These are phyloP conservation scores for Micromussa lordhowensis DNA, from an alignment of 92 coral and sea anemone genomes.

Conservation along the genomic window DNA sequence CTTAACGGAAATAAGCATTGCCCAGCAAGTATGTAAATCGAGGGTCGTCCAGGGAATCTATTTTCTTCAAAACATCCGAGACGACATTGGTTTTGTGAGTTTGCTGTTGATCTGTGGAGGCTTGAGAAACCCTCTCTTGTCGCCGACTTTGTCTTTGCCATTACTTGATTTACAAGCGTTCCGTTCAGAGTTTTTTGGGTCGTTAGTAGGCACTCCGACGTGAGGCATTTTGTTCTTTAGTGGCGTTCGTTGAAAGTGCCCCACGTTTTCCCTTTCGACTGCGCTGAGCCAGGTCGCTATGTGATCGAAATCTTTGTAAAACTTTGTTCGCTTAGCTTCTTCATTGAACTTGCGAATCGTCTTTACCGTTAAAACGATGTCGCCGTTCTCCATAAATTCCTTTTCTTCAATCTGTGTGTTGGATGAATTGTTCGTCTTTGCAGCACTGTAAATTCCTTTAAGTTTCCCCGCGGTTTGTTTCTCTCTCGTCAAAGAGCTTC, in stretches of 20 bases:
- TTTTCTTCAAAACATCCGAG: constrained; percentile 19
- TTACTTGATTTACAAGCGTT: neutral
- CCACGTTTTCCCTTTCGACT: constrained; percentile 30
- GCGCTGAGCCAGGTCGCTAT: constrained; percentile 41
- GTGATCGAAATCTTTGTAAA: constrained; percentile 11
- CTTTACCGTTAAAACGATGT: neutral
- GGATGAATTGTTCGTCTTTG: neutral
- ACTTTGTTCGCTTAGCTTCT: neutral
- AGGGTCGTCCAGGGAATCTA: constrained; percentile 53
- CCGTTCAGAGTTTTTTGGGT: neutral
- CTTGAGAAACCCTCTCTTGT: constrained; percentile 32
- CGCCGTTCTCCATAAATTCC: constrained; percentile 7
- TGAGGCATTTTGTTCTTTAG: constrained; percentile 19
- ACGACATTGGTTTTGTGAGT: neutral
- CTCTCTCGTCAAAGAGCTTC: neutral
- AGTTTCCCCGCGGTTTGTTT: neutral
- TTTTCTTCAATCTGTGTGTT: constrained; percentile 5
- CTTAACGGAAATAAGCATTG: constrained; percentile 34
- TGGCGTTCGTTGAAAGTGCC: constrained; percentile 19
- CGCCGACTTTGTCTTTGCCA: neutral
- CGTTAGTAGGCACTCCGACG: neutral
- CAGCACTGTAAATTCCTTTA: neutral
- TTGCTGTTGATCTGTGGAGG: neutral
- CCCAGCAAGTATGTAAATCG: constrained; percentile 61
- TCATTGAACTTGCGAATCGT: constrained; percentile 10